Conservation (phyloP, 2,113 vertebrate genomes). For the Gallinago jamesoni region DNA sequence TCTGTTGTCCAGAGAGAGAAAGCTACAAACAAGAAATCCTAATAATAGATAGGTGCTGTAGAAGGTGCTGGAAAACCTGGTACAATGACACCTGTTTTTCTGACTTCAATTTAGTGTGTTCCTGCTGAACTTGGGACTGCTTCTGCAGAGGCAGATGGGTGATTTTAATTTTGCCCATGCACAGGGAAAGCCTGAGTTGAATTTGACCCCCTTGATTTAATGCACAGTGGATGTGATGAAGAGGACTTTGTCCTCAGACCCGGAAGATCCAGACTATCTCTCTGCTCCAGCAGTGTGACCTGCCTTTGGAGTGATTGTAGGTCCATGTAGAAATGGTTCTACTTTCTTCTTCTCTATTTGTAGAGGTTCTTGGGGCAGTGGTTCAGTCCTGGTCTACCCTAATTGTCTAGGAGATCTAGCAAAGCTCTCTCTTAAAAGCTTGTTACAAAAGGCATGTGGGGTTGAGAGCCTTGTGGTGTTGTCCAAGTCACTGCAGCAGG, state of each 20-base stretch:
- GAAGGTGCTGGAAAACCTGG: background rate
- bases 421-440: background rate
- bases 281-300: background rate
- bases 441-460: accelerated
- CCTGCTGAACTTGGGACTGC: background rate
- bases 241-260: background rate
- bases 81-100: background rate
- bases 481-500: background rate
- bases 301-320: background rate
- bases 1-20: background rate
- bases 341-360: background rate
- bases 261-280: background rate
- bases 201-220: background rate
- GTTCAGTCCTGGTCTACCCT: accelerated
- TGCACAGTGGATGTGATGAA: accelerated
- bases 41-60: background rate
- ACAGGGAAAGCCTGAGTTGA: background rate
- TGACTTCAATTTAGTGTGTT: background rate
- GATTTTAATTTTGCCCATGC: background rate
- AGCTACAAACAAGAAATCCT: background rate
- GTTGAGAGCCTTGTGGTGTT: accelerated
- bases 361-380: background rate
- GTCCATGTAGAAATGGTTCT: background rate
- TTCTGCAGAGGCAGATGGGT: background rate
- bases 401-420: background rate